phyloP scores from a whole-genome alignment of 2,113 vertebrate species.

The Eubucco bourcierii region DNA sequence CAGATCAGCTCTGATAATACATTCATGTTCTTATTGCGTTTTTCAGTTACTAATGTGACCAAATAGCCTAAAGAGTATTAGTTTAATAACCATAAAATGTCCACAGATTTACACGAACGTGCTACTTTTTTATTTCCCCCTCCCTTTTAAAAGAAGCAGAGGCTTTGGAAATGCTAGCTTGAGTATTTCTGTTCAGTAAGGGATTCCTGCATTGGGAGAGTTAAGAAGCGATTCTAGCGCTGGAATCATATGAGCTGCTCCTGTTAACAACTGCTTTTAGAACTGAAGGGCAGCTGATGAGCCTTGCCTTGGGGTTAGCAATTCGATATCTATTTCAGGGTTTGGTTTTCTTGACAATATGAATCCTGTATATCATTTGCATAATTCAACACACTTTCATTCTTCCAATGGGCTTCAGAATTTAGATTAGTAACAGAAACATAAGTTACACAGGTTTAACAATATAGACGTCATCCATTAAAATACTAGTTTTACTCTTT shows the following conservation, averaged over 20 bases:
- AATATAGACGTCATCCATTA: slow-evolving; percentile 65
- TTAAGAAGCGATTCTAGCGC: slow-evolving; percentile 20
- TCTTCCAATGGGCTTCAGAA: slow-evolving; percentile 53
- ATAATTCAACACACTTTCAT: slow-evolving; percentile 59
- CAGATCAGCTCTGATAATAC: slow-evolving; percentile 15
- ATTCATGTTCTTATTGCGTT: background rate
- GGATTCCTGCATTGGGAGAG: background rate
- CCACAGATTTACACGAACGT: slow-evolving; percentile 7
- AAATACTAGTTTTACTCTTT: slow-evolving; percentile 63
- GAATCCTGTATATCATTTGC: slow-evolving; percentile 43
- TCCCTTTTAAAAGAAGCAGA: background rate
- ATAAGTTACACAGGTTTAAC: slow-evolving; percentile 50
- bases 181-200: background rate
- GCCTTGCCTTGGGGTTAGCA: slow-evolving; percentile 47
- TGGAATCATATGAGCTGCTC: slow-evolving; percentile 12
- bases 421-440: slow-evolving; percentile 64
- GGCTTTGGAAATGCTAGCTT: slow-evolving; percentile 11
- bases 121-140: background rate
- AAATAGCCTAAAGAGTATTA: slow-evolving; percentile 41
- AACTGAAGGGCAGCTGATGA: slow-evolving; percentile 58
- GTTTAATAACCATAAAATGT: slow-evolving; percentile 29
- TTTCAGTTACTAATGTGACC: slow-evolving; percentile 28
- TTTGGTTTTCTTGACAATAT: slow-evolving; percentile 23
- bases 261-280: slow-evolving; percentile 26
- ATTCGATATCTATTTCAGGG: slow-evolving; percentile 11